Evolutionary conservation across 2,888 invertebrate species (phyloP).

Genomic region (Phlogophora meticulosa): DNA sequence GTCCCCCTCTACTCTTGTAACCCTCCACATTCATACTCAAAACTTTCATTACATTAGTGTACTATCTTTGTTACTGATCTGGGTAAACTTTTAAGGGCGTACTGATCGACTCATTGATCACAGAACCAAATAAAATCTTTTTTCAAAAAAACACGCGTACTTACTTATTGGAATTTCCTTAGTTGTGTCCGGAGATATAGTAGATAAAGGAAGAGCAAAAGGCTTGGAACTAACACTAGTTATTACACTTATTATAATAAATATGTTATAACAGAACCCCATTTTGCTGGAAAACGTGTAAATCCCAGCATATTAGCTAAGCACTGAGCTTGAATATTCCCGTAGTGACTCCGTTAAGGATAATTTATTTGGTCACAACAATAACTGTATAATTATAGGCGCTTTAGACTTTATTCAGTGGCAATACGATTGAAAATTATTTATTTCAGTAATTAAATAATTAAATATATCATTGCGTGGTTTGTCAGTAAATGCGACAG

Average conservation of each 20-base stretch:
- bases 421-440: constrained; percentile 12
- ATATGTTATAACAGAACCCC: constrained; percentile 6
- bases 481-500: constrained; percentile 23
- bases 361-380: constrained; percentile 35
- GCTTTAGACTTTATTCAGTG: not conserved
- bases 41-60: too few species aligned
- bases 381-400: constrained; percentile 3
- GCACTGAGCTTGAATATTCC: constrained; percentile 19
- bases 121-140: too few species aligned
- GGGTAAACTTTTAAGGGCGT: not conserved
- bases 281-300: constrained; percentile 35
- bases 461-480: constrained; percentile 11
- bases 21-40: too few species aligned
- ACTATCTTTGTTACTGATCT: not conserved
- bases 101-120: too few species aligned
- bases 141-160: too few species aligned
- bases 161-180: constrained; percentile 18
- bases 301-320: constrained; percentile 38
- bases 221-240: constrained; percentile 3
- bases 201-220: too few species aligned
- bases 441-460: not conserved
- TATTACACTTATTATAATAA: constrained; percentile 20
- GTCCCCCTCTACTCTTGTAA: too few species aligned
- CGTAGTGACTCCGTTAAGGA: constrained; percentile 46
- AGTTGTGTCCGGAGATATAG: too few species aligned